These are phyloP conservation scores for Ectemnius cavifrons DNA, from an alignment of 2,888 invertebrate genomes.

Conservation along the genomic window DNA sequence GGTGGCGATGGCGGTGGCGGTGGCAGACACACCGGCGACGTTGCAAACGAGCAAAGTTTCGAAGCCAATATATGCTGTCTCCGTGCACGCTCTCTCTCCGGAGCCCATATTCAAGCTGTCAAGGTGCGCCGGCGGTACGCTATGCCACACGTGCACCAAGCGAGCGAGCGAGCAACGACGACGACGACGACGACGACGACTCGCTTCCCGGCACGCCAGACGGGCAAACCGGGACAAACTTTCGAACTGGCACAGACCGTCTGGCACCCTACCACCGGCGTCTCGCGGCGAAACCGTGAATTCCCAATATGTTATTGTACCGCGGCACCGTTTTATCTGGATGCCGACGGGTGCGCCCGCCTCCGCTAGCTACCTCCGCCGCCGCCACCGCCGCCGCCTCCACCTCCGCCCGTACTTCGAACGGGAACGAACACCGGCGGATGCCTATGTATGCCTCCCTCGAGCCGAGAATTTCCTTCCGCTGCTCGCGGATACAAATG, in stretches of 20 bases:
- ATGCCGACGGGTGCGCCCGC: slow-evolving; percentile 23
- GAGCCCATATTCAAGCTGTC: slow-evolving; percentile 67
- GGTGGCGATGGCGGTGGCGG: not conserved
- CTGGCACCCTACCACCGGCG: slow-evolving; percentile 66
- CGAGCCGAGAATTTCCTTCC: slow-evolving; percentile 49
- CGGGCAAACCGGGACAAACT: slow-evolving; percentile 75
- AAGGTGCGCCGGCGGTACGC: slow-evolving; percentile 64
- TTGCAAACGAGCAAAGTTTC: slow-evolving; percentile 69
- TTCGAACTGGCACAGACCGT: slow-evolving; percentile 76
- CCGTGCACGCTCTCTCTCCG: slow-evolving; percentile 34
- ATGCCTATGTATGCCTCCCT: slow-evolving; percentile 18
- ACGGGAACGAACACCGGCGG: slow-evolving; percentile 35
- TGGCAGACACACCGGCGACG: slow-evolving; percentile 36
- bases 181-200: too few species aligned
- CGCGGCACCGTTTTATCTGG: slow-evolving; percentile 56
- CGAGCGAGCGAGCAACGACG: too few species aligned
- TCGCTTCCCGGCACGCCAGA: slow-evolving; percentile 63
- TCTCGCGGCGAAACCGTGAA: slow-evolving; percentile 48
- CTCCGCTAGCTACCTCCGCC: too few species aligned
- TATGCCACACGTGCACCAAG: slow-evolving; percentile 24
- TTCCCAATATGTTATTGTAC: slow-evolving; percentile 61
- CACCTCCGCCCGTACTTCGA: slow-evolving; percentile 24
- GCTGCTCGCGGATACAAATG: slow-evolving; percentile 16
- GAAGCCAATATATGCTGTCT: slow-evolving; percentile 66
- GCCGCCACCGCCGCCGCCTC: too few species aligned